Conservation (phyloP, 2,888 invertebrate genomes). For the Apantesis nais region DNA sequence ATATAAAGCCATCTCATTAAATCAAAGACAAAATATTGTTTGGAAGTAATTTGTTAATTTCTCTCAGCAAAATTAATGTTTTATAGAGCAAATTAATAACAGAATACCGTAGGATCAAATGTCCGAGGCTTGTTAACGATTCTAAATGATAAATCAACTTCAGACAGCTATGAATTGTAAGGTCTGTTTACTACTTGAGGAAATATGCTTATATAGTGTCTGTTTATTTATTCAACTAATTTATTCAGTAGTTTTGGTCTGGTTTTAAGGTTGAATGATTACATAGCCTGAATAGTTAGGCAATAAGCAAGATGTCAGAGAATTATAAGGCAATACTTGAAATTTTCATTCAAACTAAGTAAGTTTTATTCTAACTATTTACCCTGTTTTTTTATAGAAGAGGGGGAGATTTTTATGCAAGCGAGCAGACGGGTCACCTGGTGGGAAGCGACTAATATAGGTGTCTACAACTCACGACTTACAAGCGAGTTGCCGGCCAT, state of each 20-base stretch:
- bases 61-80: constrained; percentile 40
- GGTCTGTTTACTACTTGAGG: constrained; percentile 20
- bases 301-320: too few relatives aligned
- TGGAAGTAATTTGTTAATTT: constrained; percentile 39
- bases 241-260: neutral
- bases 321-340: too few relatives aligned
- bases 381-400: too few relatives aligned
- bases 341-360: too few relatives aligned
- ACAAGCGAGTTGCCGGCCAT: too few relatives aligned
- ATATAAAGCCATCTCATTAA: constrained; percentile 27
- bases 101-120: constrained; percentile 56
- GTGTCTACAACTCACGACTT: too few relatives aligned
- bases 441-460: too few relatives aligned
- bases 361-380: too few relatives aligned
- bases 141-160: constrained; percentile 72
- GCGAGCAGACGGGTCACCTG: too few relatives aligned
- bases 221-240: neutral
- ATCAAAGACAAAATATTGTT: constrained; percentile 24
- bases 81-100: constrained; percentile 40
- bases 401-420: too few relatives aligned
- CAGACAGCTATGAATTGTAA: constrained; percentile 47
- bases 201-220: neutral
- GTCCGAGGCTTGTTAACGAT: constrained; percentile 67
- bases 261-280: too few relatives aligned
- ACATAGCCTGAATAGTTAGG: too few relatives aligned